A percentile compares a stretch with the other conserved stretches of the same genome.
phyloP scores from a whole-genome alignment of 2,113 vertebrate genomes.

The Taurulus bubalis region DNA sequence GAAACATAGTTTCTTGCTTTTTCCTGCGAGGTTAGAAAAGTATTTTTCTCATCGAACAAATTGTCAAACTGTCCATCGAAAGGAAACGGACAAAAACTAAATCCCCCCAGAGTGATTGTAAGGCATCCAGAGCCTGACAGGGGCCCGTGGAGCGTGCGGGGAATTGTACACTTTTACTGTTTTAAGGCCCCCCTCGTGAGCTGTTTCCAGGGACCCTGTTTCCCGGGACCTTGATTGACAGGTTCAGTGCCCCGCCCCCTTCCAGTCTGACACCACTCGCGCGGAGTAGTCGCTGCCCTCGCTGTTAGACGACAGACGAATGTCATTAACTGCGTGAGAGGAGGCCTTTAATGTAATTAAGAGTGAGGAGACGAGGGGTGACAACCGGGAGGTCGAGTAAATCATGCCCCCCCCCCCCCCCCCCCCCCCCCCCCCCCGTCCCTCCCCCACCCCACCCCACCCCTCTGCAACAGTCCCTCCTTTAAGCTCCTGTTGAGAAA shows the following conservation, averaged over 20 bases:
- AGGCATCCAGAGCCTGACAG: neutral
- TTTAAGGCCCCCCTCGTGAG: neutral
- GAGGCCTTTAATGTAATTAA: slow-evolving; percentile 76
- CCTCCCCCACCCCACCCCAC: neutral
- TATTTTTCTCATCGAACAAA: neutral
- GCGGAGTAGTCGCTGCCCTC: slow-evolving; percentile 28
- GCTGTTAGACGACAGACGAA: slow-evolving; percentile 62
- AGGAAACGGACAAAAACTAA: neutral
- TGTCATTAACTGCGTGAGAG: slow-evolving; percentile 68
- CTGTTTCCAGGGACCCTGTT: neutral
- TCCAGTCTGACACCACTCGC: slow-evolving; percentile 9
- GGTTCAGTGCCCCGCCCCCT: slow-evolving; percentile 3
- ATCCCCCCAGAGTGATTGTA: too few species aligned
- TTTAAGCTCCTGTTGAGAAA: slow-evolving; percentile 51
- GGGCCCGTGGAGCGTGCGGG: too few species aligned
- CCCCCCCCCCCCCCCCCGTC: neutral
- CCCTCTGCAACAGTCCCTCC: too few species aligned
- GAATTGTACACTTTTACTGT: neutral
- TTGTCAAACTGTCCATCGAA: neutral
- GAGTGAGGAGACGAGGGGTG: slow-evolving; percentile 39
- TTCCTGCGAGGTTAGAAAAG: neutral
- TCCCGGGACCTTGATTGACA: slow-evolving; percentile 26
- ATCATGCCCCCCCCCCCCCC: slow-evolving; percentile 36
- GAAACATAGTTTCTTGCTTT: neutral
- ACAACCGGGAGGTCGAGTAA: slow-evolving; percentile 52